phyloP scores from a whole-genome alignment of 1,140 invertebrate genomes.

The Conus ventricosus region DNA sequence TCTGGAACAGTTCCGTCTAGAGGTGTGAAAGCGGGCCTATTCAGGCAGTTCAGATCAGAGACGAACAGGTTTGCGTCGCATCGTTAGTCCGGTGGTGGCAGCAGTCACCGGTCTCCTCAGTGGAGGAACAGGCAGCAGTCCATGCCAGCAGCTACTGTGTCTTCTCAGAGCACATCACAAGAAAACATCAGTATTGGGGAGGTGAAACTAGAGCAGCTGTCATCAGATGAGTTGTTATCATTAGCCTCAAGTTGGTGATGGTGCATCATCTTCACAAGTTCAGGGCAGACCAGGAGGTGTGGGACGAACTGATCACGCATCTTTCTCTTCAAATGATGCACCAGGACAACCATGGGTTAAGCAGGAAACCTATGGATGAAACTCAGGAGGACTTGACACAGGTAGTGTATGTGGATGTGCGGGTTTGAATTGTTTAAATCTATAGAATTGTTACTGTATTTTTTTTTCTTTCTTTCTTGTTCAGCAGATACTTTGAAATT shows the following conservation, averaged over 20 bases:
- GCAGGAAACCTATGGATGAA: constrained; percentile 24
- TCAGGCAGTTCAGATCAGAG: constrained; percentile 6
- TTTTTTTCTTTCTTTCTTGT: too few species aligned
- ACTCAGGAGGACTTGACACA: not conserved
- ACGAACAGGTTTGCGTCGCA: not conserved
- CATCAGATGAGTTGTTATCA: constrained; percentile 27
- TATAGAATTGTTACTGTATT: too few species aligned
- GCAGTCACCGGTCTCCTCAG: not conserved
- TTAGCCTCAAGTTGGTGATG: constrained; percentile 27
- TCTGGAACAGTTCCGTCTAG: constrained; percentile 28
- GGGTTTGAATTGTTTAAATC: not conserved
- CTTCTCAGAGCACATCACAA: not conserved
- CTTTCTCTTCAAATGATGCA: not conserved
- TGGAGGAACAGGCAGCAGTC: not conserved
- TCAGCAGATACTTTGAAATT: too few species aligned
- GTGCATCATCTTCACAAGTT: not conserved
- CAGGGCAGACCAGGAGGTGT: not conserved
- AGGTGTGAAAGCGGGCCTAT: constrained; percentile 6
- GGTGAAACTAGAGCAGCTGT: constrained; percentile 22
- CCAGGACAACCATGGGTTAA: constrained; percentile 11
- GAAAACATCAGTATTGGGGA: constrained; percentile 3
- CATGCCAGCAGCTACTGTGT: not conserved
- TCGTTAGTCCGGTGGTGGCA: not conserved
- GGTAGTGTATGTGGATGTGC: constrained; percentile 1
- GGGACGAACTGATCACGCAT: not conserved